Percentiles rank a stretch among this genome's conserved stretches.
Evolutionary conservation across 2,797 vertebrate species (phyloP).

Genomic region (Sciurus carolinensis): DNA sequence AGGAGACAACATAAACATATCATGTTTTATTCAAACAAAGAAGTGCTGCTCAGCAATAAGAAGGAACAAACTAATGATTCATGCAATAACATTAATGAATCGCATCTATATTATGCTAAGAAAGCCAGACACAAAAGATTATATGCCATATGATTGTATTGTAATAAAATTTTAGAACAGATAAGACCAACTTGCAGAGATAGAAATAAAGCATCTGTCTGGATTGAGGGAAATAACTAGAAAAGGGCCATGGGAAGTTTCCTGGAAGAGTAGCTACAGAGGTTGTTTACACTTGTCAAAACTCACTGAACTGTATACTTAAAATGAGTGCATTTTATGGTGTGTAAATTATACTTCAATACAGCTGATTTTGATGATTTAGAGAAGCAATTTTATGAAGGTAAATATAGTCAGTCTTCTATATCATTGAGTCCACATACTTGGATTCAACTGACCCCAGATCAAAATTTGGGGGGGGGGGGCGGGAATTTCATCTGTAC

Average conservation of each 20-base stretch:
- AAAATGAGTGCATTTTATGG: not conserved
- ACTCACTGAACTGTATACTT: not conserved
- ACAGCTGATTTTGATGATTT: conserved; percentile 2
- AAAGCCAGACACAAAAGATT: not conserved
- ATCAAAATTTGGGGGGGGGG: not conserved
- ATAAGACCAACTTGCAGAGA: not conserved
- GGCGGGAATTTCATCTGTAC: no score
- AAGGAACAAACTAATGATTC: not conserved
- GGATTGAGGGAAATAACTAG: not conserved
- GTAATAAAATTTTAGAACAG: not conserved
- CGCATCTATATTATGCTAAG: not conserved
- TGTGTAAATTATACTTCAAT: not conserved
- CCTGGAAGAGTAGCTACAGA: not conserved
- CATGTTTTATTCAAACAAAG: not conserved
- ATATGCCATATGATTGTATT: not conserved
- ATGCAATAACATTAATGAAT: not conserved
- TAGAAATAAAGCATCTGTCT: not conserved
- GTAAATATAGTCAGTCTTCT: not conserved
- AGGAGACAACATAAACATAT: not conserved
- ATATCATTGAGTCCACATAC: no score
- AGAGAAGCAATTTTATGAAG: not conserved
- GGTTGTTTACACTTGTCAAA: not conserved
- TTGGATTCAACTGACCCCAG: not conserved
- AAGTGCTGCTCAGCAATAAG: not conserved
- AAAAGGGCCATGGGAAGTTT: not conserved